Base-by-base conservation (phyloP, 2,888 invertebrate genomes). In the Sisyra nigra region DNA sequence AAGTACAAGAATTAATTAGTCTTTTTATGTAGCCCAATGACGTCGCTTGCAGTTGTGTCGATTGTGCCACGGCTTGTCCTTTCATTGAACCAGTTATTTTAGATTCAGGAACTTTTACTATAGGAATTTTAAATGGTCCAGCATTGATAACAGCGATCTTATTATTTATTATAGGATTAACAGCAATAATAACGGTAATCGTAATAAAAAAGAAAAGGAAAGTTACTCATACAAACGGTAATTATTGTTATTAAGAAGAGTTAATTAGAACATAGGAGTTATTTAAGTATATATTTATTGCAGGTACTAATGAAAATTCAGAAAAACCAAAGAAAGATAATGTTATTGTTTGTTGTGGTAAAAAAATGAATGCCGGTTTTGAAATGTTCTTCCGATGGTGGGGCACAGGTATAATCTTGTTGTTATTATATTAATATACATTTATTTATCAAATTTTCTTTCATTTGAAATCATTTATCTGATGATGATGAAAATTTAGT, bases 21-120 rank as follows among this genome's bases (percentile, higher is more conserved):
- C 48, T 46, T 29, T 34, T 46, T 40, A 55, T 55, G 40, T 48
- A 67, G 64, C 59, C 67, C 31, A 65, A 61, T 10, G 69, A 72
- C 1, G 58, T 65, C 11, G 66, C 78, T 0, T 89, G 88, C 58
- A 79, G 84, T 52, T 89, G 88, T 57, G 71, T 83, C 30, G 87
- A 87, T 55, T 87, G 86, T 54, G 53, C 64, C 1, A 55, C 56
- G 2, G 70, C 73, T 2, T 89, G 88, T 53, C 71, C 76, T 0
- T 44, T 61, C 11, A 63, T 64, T 4, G 56, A 61, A 29, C 54
- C 66, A 48, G 69, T 74, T 10, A 40, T 56, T 1, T 52, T 52
- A 1, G 47, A 63, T 2, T 64, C 67, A 15, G 49, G 54, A 2
- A 55, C 60, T 2, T 78, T 74, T 54, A 62, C 64, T 7, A 70